Evolutionary conservation across 1,140 invertebrate species (phyloP).

Genomic region (Procambarus clarkii): DNA sequence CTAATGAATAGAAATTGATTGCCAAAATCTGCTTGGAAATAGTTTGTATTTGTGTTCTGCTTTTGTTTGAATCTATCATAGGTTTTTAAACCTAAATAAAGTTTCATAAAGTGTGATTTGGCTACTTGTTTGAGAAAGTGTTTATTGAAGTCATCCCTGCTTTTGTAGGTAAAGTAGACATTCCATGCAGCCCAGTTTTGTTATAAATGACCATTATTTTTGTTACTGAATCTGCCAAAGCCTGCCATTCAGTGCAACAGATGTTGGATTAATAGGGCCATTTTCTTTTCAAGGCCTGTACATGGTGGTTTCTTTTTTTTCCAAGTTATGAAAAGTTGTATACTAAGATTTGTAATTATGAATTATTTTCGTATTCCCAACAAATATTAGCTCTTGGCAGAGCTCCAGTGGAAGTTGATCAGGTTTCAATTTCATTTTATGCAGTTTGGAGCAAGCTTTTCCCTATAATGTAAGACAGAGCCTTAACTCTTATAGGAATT

Average conservation of each 20-base stretch:
- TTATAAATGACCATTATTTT: constrained; percentile 55
- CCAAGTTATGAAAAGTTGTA: constrained; percentile 3
- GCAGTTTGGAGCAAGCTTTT: constrained; percentile 68
- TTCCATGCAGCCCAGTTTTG: constrained; percentile 66
- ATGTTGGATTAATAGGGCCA: constrained; percentile 39
- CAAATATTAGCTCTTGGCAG: constrained; percentile 43
- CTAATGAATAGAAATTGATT: constrained; percentile 34
- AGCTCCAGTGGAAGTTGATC: constrained; percentile 17
- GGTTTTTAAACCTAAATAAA: constrained; percentile 44
- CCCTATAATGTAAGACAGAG: constrained; percentile 64
- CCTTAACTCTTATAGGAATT: constrained; percentile 66
- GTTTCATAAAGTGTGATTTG: constrained; percentile 57
- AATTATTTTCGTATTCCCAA: constrained; percentile 14
- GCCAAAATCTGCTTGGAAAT: constrained; percentile 40
- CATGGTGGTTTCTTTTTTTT: background rate
- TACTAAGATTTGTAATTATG: constrained; percentile 20
- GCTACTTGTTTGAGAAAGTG: constrained; percentile 58
- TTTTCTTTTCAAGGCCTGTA: constrained; percentile 9
- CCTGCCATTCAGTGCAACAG: constrained; percentile 25
- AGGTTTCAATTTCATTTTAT: constrained; percentile 39
- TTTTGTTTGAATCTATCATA: constrained; percentile 53
- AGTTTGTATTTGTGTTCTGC: constrained; percentile 57
- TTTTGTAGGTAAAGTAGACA: constrained; percentile 67
- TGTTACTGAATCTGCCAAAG: constrained; percentile 36
- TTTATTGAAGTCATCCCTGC: constrained; percentile 64